Evolutionary conservation across 2,888 invertebrate genomes (phyloP).

Genomic region (Dichetophora obliterata): DNA sequence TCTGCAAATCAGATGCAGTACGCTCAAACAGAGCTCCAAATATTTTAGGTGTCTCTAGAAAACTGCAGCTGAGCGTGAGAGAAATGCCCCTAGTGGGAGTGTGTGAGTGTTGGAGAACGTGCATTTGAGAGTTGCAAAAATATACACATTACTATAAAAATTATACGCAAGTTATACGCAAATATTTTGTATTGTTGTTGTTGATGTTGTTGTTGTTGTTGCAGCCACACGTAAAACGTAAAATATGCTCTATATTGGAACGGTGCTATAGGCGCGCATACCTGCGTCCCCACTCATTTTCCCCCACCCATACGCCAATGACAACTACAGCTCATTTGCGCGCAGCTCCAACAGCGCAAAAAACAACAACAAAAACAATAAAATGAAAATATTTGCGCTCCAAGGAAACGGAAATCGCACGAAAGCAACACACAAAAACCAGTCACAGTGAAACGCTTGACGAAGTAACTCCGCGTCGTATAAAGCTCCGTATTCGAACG

Average conservation of each 20-base stretch:
- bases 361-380: conserved; percentile 8
- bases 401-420: conserved; percentile 62
- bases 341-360: conserved; percentile 29
- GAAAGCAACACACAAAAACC: conserved; percentile 53
- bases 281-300: neutral
- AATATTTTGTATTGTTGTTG: conserved; percentile 46
- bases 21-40: neutral
- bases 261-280: neutral
- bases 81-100: neutral
- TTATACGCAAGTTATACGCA: conserved; percentile 24
- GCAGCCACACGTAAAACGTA: conserved; percentile 7
- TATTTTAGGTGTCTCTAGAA: neutral
- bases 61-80: neutral
- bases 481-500: neutral
- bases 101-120: neutral
- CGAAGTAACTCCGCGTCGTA: conserved; percentile 53
- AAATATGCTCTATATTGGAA: neutral
- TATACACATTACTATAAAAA: conserved; percentile 24
- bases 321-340: conserved; percentile 24
- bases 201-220: conserved; percentile 40
- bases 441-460: conserved; percentile 69
- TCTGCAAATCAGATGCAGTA: too few species aligned
- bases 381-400: conserved; percentile 46
- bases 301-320: neutral
- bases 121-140: neutral